Percentiles rank a stretch among this genome's conserved stretches.
Conservation (phyloP, 2,113 vertebrate genomes). For the Tyrannus savana region DNA sequence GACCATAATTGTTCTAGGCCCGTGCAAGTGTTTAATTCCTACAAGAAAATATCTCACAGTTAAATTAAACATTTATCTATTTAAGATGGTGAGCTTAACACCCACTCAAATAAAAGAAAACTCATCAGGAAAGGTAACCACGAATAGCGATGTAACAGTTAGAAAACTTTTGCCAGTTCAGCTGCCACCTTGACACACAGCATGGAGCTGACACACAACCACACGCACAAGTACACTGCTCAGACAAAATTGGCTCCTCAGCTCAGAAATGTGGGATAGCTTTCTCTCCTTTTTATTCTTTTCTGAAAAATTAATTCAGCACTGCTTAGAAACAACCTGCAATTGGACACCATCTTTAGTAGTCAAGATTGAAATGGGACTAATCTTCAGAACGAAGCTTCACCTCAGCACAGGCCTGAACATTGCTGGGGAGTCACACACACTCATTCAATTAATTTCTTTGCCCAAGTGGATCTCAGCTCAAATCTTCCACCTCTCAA, state of each 20-base stretch:
- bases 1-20: slow-evolving; percentile 5
- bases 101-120: neutral
- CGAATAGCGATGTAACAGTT: neutral
- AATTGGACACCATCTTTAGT: neutral
- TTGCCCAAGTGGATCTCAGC: neutral
- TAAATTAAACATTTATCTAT: slow-evolving; percentile 13
- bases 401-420: neutral
- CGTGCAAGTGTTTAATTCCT: neutral
- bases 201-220: neutral
- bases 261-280: neutral
- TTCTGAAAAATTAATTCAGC: neutral
- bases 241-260: neutral
- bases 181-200: neutral
- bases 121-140: neutral
- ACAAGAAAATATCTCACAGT: neutral
- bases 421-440: neutral
- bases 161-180: neutral
- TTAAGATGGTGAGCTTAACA: neutral
- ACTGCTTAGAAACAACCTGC: neutral
- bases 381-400: neutral
- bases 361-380: neutral
- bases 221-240: neutral
- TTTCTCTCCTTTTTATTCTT: neutral
- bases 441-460: neutral
- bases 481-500: neutral